These are phyloP conservation scores for Pogonomyrmex barbatus DNA, from an alignment of 1,140 invertebrate species.

Conservation along the genomic window DNA sequence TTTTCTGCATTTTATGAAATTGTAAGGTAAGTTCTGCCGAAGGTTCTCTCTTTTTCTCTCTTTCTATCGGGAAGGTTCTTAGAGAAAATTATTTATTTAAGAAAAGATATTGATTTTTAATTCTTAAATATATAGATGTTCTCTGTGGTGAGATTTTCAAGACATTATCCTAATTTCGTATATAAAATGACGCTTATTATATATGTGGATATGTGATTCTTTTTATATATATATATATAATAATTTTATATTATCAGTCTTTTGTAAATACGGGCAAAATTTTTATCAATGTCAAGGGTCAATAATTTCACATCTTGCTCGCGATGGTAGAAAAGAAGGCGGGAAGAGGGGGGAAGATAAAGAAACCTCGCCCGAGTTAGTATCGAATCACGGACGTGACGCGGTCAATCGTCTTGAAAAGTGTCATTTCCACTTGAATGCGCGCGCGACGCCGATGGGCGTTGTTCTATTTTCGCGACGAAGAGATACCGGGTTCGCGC, in stretches of 20 bases:
- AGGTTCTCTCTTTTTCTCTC: no score
- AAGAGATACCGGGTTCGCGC: slow-evolving; percentile 18
- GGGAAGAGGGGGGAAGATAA: neutral
- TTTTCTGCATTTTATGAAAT: neutral
- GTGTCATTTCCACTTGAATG: slow-evolving; percentile 7
- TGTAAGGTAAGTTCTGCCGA: slow-evolving; percentile 35
- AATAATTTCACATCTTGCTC: neutral
- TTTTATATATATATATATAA: neutral
- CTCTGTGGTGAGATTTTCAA: neutral
- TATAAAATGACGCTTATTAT: neutral
- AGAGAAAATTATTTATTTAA: neutral
- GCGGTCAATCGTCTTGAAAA: neutral
- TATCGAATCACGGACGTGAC: neutral
- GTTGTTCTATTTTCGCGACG: slow-evolving; percentile 45
- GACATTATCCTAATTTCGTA: neutral
- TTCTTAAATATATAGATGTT: neutral
- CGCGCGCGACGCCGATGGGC: neutral
- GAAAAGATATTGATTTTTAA: neutral
- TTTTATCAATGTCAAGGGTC: neutral
- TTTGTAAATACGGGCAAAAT: neutral
- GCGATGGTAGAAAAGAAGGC: neutral
- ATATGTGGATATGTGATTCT: neutral
- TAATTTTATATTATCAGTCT: neutral
- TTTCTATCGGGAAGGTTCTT: neutral
- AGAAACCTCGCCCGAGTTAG: neutral